These are phyloP conservation scores for Oryzias dopingdopingensis DNA, from an alignment of 2,797 vertebrate species.

Conservation along the genomic window DNA sequence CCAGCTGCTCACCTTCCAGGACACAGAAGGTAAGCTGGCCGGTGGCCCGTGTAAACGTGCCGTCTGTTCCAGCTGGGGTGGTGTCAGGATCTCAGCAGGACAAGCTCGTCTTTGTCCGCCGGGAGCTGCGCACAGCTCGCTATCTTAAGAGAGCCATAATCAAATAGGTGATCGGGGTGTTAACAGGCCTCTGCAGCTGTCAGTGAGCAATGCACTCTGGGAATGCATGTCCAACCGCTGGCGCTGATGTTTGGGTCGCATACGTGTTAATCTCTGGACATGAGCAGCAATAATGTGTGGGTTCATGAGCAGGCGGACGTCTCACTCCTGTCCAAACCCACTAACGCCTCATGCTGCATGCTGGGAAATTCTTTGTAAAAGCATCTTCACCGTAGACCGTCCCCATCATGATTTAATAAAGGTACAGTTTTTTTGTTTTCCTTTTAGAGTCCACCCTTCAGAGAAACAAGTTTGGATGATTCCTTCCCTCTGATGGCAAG, in stretches of 20 bases:
- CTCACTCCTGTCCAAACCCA: slow-evolving; percentile 50
- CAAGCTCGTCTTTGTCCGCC: slow-evolving; percentile 70
- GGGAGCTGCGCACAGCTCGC: slow-evolving; percentile 65
- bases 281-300: slow-evolving; percentile 32
- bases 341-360: slow-evolving; percentile 9
- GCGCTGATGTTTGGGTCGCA: slow-evolving; percentile 18
- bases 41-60: slow-evolving; percentile 62
- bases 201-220: slow-evolving; percentile 59
- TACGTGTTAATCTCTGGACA: slow-evolving; percentile 41
- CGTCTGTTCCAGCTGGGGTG: slow-evolving; percentile 63
- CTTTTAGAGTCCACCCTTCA: too few relatives aligned
- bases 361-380: too few relatives aligned
- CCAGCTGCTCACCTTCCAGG: slow-evolving; percentile 49
- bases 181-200: slow-evolving; percentile 70
- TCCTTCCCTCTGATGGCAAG: too few relatives aligned
- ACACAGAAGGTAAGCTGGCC: slow-evolving; percentile 71
- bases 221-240: slow-evolving; percentile 54
- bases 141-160: slow-evolving; percentile 75
- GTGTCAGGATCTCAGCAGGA: slow-evolving; percentile 61
- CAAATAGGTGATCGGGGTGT: slow-evolving; percentile 59
- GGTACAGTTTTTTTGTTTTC: too few relatives aligned
- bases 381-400: too few relatives aligned
- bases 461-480: too few relatives aligned
- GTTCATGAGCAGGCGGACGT: slow-evolving; percentile 27
- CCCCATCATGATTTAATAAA: too few relatives aligned